Percentiles rank a stretch among this genome's conserved stretches.
Conservation (phyloP, 2,888 invertebrate genomes). For the Ligdia adustata region DNA sequence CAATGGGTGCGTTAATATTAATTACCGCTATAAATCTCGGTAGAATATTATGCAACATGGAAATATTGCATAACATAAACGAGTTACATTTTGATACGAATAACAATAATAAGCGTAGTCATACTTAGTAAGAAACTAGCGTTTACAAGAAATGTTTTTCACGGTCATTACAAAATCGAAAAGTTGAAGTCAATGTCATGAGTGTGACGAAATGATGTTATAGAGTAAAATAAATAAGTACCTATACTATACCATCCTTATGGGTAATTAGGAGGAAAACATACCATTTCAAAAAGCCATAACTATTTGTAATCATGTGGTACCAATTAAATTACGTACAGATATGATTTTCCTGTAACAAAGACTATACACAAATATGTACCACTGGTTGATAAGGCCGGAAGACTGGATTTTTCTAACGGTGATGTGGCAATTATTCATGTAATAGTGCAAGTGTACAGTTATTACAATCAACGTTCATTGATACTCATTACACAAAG, state of each 20-base stretch:
- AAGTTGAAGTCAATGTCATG: too few species aligned
- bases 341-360: constrained; percentile 21
- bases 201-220: constrained; percentile 11
- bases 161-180: too few species aligned
- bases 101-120: too few species aligned
- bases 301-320: constrained; percentile 10
- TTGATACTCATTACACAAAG: constrained; percentile 11
- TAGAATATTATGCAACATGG: too few species aligned
- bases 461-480: constrained; percentile 2
- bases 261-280: constrained; percentile 14
- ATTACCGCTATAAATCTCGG: too few species aligned
- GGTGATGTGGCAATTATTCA: background rate
- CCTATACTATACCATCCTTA: too few species aligned
- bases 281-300: constrained; percentile 6
- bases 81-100: too few species aligned
- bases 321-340: constrained; percentile 18
- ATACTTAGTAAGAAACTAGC: too few species aligned
- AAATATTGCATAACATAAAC: too few species aligned
- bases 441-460: background rate
- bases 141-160: background rate
- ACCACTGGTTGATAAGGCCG: constrained; percentile 2
- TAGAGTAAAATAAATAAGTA: too few species aligned
- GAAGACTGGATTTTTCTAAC: constrained; percentile 3
- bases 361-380: constrained; percentile 1
- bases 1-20: too few species aligned